phyloP scores from a whole-genome alignment of 2,888 invertebrate genomes.

The Galeopsomyia nigrocyanea region DNA sequence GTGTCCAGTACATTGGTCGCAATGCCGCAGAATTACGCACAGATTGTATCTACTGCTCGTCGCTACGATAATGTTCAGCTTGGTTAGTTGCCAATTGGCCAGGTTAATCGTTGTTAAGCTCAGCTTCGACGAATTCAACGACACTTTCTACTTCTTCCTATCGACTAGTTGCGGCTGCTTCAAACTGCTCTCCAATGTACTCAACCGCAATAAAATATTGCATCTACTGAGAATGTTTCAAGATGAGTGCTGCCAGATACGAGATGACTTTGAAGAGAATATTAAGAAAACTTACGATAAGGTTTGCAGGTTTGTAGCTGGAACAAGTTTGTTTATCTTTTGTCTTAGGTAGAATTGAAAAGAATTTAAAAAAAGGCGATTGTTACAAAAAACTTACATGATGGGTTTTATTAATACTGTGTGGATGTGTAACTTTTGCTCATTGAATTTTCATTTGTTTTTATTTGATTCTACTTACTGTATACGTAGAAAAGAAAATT shows the following conservation, averaged over 20 bases:
- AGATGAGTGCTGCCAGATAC: constrained; percentile 24
- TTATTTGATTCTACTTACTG: too few relatives aligned
- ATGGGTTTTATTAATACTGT: too few relatives aligned
- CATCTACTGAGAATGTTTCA: constrained; percentile 34
- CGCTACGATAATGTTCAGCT: not conserved
- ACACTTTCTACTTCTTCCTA: constrained; percentile 31
- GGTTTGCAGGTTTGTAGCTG: constrained; percentile 22
- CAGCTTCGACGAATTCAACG: constrained; percentile 30
- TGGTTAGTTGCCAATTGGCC: constrained; percentile 22
- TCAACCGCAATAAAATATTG: constrained; percentile 23
- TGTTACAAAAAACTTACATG: not conserved
- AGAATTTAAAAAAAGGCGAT: too few relatives aligned
- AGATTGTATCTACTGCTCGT: constrained; percentile 2
- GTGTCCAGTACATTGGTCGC: constrained; percentile 14
- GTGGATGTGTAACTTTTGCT: not conserved
- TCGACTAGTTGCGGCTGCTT: constrained; percentile 38
- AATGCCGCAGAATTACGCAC: not conserved
- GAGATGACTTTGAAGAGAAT: constrained; percentile 6
- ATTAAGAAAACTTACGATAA: constrained; percentile 27
- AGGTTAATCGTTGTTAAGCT: constrained; percentile 14
- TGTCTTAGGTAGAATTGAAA: too few relatives aligned
- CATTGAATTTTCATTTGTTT: too few relatives aligned
- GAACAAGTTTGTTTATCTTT: too few relatives aligned
- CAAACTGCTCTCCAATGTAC: constrained; percentile 32
- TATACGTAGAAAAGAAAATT: too few relatives aligned